Evolutionary conservation across 2,113 vertebrate species (phyloP).

Genomic region (Apus apus): DNA sequence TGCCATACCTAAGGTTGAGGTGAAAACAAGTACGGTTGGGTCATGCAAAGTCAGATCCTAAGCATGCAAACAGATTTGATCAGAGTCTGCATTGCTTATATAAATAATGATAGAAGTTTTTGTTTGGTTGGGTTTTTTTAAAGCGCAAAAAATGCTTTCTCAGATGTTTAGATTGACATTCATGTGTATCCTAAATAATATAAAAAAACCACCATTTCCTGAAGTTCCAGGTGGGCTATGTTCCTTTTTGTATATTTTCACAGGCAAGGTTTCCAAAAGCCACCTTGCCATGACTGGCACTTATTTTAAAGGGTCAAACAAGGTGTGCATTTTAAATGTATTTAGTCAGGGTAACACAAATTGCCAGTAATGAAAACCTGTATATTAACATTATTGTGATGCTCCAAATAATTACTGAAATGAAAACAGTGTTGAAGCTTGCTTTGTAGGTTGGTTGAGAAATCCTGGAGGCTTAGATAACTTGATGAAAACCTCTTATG

Average conservation of each 20-base stretch:
- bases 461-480: background rate
- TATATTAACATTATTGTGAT: background rate
- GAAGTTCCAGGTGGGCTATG: background rate
- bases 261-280: background rate
- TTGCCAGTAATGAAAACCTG: background rate
- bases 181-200: background rate
- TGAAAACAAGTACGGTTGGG: background rate
- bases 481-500: background rate
- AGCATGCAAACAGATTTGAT: background rate
- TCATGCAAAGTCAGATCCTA: background rate
- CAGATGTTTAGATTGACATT: background rate
- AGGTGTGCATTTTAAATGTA: background rate
- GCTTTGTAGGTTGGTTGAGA: background rate
- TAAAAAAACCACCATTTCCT: background rate
- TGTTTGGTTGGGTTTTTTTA: background rate
- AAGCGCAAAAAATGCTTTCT: background rate
- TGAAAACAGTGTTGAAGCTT: background rate
- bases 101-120: background rate
- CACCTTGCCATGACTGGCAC: background rate
- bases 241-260: background rate
- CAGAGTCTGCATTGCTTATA: background rate
- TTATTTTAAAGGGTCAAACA: background rate
- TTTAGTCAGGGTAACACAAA: background rate
- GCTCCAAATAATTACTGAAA: background rate
- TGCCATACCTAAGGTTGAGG: constrained; percentile 85